Evolutionary conservation across 2,113 vertebrate species (phyloP), one percentile per base, ranked within the genome.

Genomic region (Oncorhynchus tshawytscha): DNA sequence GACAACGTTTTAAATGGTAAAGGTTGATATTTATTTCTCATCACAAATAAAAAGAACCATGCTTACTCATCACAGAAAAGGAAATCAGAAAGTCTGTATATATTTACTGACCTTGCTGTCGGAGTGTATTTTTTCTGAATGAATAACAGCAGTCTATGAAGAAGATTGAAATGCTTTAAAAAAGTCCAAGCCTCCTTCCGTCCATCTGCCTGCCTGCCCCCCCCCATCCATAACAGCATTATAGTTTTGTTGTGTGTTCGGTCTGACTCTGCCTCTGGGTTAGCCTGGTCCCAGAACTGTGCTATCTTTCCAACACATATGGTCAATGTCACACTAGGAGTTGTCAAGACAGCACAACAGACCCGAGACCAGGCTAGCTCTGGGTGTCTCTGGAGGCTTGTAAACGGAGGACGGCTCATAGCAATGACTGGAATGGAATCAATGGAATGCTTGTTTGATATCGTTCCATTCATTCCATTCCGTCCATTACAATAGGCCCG

Each of bases 31-130:
- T 95, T 94, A 94, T 95, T 95, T 92, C 75, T 90, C 82, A 86
- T 90, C 91, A 94, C 93, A 92, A 92, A 92, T 91, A 87, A 94
- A 95, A 94, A 87, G 84, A 93, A 92, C 83, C 94, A 94, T 95
- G 94, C 94, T 93, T 85, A 93, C 91, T 93, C 91, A 92, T 93
- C 91, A 95, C 93, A 93, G 79, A 86, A 90, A 87, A 83, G 76
- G 74, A 72, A 67, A 74, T 74, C 68, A 90, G 39, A 82, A 89
- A 87, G 83, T n/a, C 51, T 79, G 81, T 87, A 76, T 84, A 81
- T 86, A 82, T 83, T 85, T 82, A 76, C 82, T 77, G 82, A 90
- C 86, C 60, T 83, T 65, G 78, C 78, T 81, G 85, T 82, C 83
- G 75, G 81, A 77, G 80, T 73, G 75, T 70, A 57, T 45, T 45